These are phyloP conservation scores for Rhinichthys klamathensis DNA, from an alignment of 2,113 vertebrate genomes.

Conservation along the genomic window DNA sequence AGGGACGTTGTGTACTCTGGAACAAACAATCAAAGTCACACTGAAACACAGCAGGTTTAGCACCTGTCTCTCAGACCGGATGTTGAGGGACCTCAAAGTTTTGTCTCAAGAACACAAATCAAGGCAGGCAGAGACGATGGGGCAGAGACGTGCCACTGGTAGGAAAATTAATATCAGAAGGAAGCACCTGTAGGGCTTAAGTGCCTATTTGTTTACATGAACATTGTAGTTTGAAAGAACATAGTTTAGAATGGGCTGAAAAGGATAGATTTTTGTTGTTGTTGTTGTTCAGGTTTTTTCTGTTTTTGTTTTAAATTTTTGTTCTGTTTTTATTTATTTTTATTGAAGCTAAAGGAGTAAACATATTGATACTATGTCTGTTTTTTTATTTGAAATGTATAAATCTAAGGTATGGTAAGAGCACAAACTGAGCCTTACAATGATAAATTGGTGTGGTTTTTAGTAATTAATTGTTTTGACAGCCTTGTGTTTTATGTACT, in stretches of 20 bases:
- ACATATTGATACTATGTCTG: neutral
- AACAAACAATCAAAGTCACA: conserved; percentile 25
- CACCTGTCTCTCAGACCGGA: conserved; percentile 19
- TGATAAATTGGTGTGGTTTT: neutral
- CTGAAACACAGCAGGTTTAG: conserved; percentile 35
- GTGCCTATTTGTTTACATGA: too few relatives aligned
- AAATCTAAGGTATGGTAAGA: neutral
- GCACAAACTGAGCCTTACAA: neutral
- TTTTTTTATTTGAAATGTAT: neutral
- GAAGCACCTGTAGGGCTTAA: neutral
- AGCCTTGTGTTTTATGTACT: neutral
- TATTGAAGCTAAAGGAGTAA: neutral
- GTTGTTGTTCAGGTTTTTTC: neutral
- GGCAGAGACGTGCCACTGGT: neutral
- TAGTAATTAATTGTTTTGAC: neutral
- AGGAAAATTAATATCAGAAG: neutral
- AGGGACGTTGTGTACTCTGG: conserved; percentile 30
- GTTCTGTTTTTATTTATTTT: neutral
- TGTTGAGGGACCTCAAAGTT: neutral
- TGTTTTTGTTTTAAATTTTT: too few relatives aligned
- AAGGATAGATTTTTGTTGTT: neutral
- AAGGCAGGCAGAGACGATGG: neutral
- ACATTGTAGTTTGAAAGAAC: too few relatives aligned
- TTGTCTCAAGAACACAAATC: neutral
- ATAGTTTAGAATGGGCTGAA: too few relatives aligned